Percentiles rank a stretch among this genome's conserved stretches.
Conservation (phyloP, 2,113 vertebrate genomes). For the Lepisosteus osseus region DNA sequence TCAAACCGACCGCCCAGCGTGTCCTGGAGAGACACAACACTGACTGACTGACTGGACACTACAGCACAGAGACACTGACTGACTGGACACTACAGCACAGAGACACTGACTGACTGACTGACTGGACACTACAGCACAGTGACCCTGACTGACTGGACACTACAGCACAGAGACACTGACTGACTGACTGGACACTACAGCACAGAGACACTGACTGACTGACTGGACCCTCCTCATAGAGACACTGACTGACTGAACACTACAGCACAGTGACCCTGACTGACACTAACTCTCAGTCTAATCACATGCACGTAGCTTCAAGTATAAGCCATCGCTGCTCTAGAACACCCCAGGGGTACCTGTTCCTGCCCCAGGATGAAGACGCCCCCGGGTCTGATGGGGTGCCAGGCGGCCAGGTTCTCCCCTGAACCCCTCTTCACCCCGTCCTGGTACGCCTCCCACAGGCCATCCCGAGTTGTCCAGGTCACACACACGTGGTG, state of each 20-base stretch:
- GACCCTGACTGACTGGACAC: background rate
- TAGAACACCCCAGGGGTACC: conserved; percentile 44
- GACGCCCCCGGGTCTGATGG: conserved; percentile 74
- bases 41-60: background rate
- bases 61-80: background rate
- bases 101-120: background rate
- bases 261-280: no score
- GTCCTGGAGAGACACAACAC: conserved; percentile 50
- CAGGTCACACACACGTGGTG: conserved; percentile 77
- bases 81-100: background rate
- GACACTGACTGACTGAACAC: background rate
- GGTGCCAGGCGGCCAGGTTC: conserved; percentile 73
- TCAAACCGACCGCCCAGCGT: conserved; percentile 74
- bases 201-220: background rate
- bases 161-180: background rate
- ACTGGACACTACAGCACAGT: no score
- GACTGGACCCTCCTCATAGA: background rate
- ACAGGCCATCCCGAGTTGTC: conserved; percentile 71
- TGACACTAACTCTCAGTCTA: background rate
- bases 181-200: background rate
- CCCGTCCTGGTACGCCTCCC: conserved; percentile 77
- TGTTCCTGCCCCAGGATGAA: conserved; percentile 79
- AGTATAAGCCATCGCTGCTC: background rate
- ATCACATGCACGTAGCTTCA: background rate
- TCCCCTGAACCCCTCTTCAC: conserved; percentile 67